Evolutionary conservation across 2,797 vertebrate species (phyloP).

Genomic region (Coendou prehensilis): DNA sequence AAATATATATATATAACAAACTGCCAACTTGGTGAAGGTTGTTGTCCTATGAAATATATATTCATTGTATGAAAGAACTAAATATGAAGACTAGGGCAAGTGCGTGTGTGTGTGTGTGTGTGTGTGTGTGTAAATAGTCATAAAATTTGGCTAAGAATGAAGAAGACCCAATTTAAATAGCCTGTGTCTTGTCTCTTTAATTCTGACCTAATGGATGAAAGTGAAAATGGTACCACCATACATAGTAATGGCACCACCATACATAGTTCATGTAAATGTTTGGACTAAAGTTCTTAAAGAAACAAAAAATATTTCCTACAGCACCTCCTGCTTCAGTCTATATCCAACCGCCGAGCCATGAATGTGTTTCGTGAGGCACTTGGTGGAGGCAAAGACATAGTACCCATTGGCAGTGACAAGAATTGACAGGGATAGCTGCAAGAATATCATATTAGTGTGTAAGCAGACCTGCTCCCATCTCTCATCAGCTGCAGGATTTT

Average conservation of each 20-base stretch:
- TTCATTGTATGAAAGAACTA: not conserved
- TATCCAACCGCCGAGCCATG: not conserved
- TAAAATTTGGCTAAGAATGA: not conserved
- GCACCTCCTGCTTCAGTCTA: slow-evolving; percentile 16
- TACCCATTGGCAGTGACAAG: not conserved
- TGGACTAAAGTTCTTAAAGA: not conserved
- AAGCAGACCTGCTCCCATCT: not conserved
- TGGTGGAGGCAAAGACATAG: not conserved
- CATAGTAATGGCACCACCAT: not conserved
- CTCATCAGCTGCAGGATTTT: not conserved
- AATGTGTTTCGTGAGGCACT: not conserved
- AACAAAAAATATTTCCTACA: not conserved
- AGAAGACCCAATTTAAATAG: not conserved
- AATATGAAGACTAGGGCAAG: not conserved
- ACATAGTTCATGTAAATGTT: not conserved
- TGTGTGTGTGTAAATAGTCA: not conserved
- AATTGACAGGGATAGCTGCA: not conserved
- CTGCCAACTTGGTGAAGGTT: not conserved
- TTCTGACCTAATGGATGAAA: not conserved
- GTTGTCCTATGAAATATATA: not conserved
- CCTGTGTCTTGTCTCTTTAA: not conserved
- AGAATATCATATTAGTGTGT: not conserved
- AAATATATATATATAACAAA: no score
- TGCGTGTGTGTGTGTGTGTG: not conserved
- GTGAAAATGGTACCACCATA: not conserved